Conservation (phyloP, 2,797 vertebrate species). For the Mus minutoides region DNA sequence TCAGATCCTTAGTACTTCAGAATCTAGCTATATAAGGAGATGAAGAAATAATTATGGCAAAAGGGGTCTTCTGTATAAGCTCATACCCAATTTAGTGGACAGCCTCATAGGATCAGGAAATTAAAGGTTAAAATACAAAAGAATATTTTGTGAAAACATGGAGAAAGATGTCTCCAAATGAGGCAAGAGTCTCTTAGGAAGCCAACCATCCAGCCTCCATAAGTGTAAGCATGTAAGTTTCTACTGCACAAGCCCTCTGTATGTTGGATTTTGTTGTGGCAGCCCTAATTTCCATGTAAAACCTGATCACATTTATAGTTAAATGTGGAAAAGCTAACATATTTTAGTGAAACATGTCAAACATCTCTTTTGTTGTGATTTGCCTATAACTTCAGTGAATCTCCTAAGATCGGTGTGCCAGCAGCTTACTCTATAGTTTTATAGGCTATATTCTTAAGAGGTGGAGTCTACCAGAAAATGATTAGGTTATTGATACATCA, state of each 20-base stretch:
- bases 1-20: background rate
- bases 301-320: background rate
- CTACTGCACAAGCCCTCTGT: background rate
- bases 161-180: background rate
- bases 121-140: background rate
- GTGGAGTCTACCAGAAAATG: background rate
- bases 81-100: background rate
- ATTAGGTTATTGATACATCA: too few relatives aligned
- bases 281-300: background rate
- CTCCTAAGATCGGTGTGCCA: background rate
- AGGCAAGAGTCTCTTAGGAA: background rate
- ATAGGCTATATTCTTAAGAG: background rate
- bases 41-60: background rate
- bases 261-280: background rate
- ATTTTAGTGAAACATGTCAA: background rate
- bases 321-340: background rate
- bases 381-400: background rate
- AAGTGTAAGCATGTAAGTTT: background rate
- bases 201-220: background rate
- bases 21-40: background rate
- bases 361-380: background rate
- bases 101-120: background rate
- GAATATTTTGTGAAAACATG: background rate
- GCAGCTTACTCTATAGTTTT: background rate
- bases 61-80: background rate